Percentiles rank a stretch among this genome's conserved stretches.
phyloP scores from a whole-genome alignment of 1,140 invertebrate species.

The Cyrtorhinus lividipennis region DNA sequence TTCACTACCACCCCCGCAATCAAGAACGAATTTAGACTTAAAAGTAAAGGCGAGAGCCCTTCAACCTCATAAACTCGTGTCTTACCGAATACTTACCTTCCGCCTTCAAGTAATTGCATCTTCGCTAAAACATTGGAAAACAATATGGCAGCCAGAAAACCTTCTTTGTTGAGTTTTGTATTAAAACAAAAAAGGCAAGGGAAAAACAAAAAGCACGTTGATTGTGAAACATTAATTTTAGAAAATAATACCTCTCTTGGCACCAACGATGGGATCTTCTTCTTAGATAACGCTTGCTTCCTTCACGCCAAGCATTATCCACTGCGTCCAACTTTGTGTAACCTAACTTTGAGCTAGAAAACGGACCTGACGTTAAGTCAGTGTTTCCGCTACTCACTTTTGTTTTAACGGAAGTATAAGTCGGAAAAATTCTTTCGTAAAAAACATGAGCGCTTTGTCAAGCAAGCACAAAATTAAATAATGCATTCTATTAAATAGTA shows the following conservation, averaged over 20 bases:
- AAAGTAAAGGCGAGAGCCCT: too few relatives aligned
- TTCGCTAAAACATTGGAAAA: conserved; percentile 3
- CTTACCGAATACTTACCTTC: conserved; percentile 1
- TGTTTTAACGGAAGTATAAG: too few relatives aligned
- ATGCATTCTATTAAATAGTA: too few relatives aligned
- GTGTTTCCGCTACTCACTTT: too few relatives aligned
- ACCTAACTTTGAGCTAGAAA: background rate
- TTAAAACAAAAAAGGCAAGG: background rate
- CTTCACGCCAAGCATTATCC: conserved; percentile 4
- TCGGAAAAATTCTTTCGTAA: too few relatives aligned
- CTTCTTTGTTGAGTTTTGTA: background rate
- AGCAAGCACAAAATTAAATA: too few relatives aligned
- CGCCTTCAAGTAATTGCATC: background rate
- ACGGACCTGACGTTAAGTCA: too few relatives aligned
- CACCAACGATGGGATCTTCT: background rate
- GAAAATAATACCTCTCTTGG: conserved; percentile 1
- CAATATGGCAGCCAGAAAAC: background rate
- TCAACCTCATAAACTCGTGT: background rate
- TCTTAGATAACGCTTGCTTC: conserved; percentile 1
- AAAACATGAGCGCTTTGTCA: too few relatives aligned
- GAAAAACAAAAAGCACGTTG: conserved; percentile 13
- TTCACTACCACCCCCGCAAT: too few relatives aligned
- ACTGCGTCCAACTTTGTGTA: background rate
- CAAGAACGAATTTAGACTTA: too few relatives aligned
- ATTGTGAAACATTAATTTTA: conserved; percentile 12